Conservation (phyloP, 2,113 vertebrate genomes). For the Nycticryphes semicollaris region DNA sequence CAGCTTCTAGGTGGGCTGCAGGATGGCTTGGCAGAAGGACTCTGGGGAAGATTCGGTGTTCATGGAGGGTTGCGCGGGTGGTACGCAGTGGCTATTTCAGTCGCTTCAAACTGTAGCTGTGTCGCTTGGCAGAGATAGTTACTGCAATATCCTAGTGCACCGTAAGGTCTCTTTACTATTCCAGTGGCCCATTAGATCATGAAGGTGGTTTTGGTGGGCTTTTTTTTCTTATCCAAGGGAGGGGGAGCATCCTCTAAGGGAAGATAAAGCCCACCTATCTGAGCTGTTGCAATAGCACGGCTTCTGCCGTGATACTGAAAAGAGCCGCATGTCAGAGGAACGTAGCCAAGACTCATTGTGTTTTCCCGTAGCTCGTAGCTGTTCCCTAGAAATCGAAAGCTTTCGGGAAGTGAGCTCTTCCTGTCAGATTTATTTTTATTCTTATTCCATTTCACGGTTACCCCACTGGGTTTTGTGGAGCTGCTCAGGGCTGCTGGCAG, state of each 20-base stretch:
- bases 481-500: constrained; percentile 1
- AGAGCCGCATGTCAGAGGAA: not conserved
- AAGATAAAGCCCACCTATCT: not conserved
- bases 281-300: not conserved
- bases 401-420: constrained; percentile 33
- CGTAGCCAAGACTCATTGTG: not conserved
- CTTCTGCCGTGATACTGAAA: not conserved
- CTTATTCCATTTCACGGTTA: not conserved
- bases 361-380: not conserved
- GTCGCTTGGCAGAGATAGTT: not conserved
- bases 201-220: not conserved
- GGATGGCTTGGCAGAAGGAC: not conserved
- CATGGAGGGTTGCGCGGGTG: not conserved
- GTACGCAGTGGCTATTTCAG: not conserved
- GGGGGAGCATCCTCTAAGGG: not conserved
- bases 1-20: not conserved
- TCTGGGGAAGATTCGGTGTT: not conserved
- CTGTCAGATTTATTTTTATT: constrained; percentile 2
- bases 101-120: not conserved
- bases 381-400: not conserved
- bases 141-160: not conserved
- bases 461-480: constrained; percentile 5
- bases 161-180: not conserved
- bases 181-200: not conserved
- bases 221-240: not conserved